These are phyloP conservation scores for Neoscelio sp. DNA, from an alignment of 2,888 invertebrate genomes.

Conservation along the genomic window DNA sequence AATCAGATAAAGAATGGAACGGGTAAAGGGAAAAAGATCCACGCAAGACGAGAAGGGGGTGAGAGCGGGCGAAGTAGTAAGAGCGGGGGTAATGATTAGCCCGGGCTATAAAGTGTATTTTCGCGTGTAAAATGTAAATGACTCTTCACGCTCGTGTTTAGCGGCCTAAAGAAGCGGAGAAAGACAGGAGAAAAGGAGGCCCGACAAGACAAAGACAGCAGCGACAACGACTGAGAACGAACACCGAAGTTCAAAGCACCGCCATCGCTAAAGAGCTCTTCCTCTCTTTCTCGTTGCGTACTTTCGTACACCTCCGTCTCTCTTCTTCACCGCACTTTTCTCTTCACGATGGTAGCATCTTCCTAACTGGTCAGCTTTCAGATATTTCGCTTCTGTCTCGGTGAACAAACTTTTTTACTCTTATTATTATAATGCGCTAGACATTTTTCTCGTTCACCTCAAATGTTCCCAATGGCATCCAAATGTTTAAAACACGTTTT, in stretches of 20 bases:
- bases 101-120: slow-evolving; percentile 79
- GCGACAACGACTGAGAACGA: slow-evolving; percentile 63
- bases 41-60: slow-evolving; percentile 67
- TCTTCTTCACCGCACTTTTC: slow-evolving; percentile 68
- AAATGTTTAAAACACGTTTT: too few relatives aligned
- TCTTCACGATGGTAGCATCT: slow-evolving; percentile 64
- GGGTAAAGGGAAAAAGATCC: slow-evolving; percentile 47
- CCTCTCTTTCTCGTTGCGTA: slow-evolving; percentile 49
- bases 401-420: slow-evolving; percentile 50
- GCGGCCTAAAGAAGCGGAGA: slow-evolving; percentile 62
- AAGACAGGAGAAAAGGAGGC: slow-evolving; percentile 54
- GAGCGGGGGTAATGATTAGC: slow-evolving; percentile 78
- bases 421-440: not conserved
- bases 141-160: slow-evolving; percentile 70
- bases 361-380: slow-evolving; percentile 68
- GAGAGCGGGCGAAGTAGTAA: slow-evolving; percentile 72
- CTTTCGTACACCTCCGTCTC: slow-evolving; percentile 60
- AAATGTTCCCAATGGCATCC: too few relatives aligned
- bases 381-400: slow-evolving; percentile 66
- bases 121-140: slow-evolving; percentile 81
- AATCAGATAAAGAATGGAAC: too few relatives aligned
- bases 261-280: slow-evolving; percentile 80
- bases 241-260: slow-evolving; percentile 81
- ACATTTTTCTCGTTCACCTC: not conserved
- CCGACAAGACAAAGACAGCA: slow-evolving; percentile 62